Percentiles rank a stretch among this genome's conserved stretches.
These are phyloP conservation scores for Papilio demoleus DNA, from an alignment of 2,888 invertebrate species.

Conservation along the genomic window DNA sequence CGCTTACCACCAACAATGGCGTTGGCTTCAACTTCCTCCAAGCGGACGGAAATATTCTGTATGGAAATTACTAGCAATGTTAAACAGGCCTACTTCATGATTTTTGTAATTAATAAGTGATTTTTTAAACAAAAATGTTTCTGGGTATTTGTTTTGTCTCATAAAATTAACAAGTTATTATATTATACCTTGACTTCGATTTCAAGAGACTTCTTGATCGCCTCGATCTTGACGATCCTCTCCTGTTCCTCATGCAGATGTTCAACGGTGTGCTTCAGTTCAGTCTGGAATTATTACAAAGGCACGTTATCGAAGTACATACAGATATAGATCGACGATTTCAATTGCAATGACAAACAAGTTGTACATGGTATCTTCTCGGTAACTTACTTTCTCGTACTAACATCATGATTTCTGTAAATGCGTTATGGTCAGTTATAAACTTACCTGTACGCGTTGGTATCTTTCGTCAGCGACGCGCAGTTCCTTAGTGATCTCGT, in stretches of 20 bases:
- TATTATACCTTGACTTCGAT: slow-evolving; percentile 93
- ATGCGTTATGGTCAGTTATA: too few relatives aligned
- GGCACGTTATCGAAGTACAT: not conserved
- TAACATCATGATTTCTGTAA: too few relatives aligned
- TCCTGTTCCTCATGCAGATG: slow-evolving; percentile 98
- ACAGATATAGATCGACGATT: slow-evolving; percentile 7
- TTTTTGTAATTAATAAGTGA: too few relatives aligned
- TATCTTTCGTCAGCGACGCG: slow-evolving; percentile 96
- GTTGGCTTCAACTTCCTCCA: slow-evolving; percentile 98
- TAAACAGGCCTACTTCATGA: not conserved
- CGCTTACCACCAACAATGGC: slow-evolving; percentile 98
- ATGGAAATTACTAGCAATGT: slow-evolving; percentile 40
- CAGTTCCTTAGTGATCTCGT: slow-evolving; percentile 98
- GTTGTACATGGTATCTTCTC: too few relatives aligned
- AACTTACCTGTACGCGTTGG: slow-evolving; percentile 91
- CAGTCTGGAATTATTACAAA: slow-evolving; percentile 82
- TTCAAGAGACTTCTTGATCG: slow-evolving; percentile 98
- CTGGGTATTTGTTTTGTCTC: too few relatives aligned
- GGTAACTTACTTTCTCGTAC: too few relatives aligned
- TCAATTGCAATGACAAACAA: not conserved
- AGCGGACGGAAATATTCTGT: slow-evolving; percentile 93
- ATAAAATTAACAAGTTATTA: not conserved
- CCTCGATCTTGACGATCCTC: slow-evolving; percentile 97
- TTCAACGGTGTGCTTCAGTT: slow-evolving; percentile 97
- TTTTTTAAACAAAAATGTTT: too few relatives aligned